Evolutionary conservation across 2,113 vertebrate species (phyloP), one percentile per base, ranked within the genome.

Genomic region (Grallaria varia): DNA sequence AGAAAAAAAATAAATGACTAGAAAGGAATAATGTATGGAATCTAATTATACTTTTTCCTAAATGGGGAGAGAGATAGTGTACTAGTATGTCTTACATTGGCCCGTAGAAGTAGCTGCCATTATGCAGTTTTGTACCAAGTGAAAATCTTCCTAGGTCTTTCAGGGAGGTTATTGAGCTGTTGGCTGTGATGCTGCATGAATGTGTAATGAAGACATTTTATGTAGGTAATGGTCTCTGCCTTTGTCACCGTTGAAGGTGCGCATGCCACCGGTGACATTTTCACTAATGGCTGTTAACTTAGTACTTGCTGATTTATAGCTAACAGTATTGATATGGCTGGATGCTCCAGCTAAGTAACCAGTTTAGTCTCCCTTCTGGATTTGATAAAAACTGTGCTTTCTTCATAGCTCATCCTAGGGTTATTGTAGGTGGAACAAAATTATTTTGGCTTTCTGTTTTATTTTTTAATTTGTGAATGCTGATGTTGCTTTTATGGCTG

Each of bases 381-480:
- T 96, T 96, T 84, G 37, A 66, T 94, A 94, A 86, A 86, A 66
- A 52, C 63, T 52, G 6, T 75, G 12, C 45, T 86, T 88, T 72
- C 73, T 92, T 90, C 66, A 15, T 94, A 83, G 78, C 85, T 87
- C 59, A 73, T 95, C 68, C 52, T 87, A 55, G 52, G 47, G 39
- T 87, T 88, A 78, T 44, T 95, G 91, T 95, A 94, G 93, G 95
- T 96, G 45, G 87, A 92, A 90, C 35, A 90, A 86, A 94, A 93
- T 71, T 95, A 84, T 89, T 96, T 90, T 94, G 85, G 71, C 83
- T 96, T 94, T 93, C 89, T 94, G 59, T 74, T 92, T 87, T 95
- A 78, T 84, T 93, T 95, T 94, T 85, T 84, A 79, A 95, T 93
- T 95, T 96, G 82, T 90, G 87, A 91, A 88, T 91, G 81, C 96